Conservation (phyloP, 2,113 vertebrate genomes). For the Anas platyrhynchos region DNA sequence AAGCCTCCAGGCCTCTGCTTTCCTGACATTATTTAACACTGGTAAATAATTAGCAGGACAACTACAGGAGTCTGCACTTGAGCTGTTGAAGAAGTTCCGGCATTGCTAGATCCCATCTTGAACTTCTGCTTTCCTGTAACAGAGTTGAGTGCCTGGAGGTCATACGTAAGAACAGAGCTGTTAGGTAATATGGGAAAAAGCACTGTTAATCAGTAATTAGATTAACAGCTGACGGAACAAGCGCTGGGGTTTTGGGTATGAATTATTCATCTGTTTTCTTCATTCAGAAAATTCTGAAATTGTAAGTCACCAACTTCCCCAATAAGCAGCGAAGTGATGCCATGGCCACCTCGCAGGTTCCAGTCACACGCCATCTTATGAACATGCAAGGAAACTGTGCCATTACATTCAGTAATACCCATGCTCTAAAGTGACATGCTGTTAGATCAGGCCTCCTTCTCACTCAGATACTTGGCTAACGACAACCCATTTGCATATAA, state of each 20-base stretch:
- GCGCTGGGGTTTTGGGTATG: not conserved
- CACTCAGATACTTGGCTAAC: not conserved
- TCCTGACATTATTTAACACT: not conserved
- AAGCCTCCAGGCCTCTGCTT: not conserved
- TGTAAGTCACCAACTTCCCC: not conserved
- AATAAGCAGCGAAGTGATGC: not conserved
- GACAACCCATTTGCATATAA: not conserved
- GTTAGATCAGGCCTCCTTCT: not conserved
- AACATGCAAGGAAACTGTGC: not conserved
- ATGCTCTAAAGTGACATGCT: not conserved
- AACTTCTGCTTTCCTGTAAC: slow-evolving; percentile 22
- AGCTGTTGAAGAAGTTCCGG: not conserved
- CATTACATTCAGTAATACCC: not conserved
- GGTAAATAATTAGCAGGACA: not conserved
- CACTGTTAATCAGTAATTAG: slow-evolving; percentile 31
- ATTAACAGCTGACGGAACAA: not conserved
- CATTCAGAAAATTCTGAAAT: slow-evolving; percentile 46
- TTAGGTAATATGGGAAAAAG: slow-evolving; percentile 8
- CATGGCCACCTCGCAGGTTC: not conserved
- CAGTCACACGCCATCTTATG: not conserved
- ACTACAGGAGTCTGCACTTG: not conserved
- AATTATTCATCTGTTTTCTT: not conserved
- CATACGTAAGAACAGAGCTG: not conserved
- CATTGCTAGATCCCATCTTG: not conserved
- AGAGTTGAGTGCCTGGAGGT: not conserved